Evolutionary conservation across 2,797 vertebrate species (phyloP), one percentile per base, ranked within the genome.

Genomic region (Sebastes kiyomatsui): DNA sequence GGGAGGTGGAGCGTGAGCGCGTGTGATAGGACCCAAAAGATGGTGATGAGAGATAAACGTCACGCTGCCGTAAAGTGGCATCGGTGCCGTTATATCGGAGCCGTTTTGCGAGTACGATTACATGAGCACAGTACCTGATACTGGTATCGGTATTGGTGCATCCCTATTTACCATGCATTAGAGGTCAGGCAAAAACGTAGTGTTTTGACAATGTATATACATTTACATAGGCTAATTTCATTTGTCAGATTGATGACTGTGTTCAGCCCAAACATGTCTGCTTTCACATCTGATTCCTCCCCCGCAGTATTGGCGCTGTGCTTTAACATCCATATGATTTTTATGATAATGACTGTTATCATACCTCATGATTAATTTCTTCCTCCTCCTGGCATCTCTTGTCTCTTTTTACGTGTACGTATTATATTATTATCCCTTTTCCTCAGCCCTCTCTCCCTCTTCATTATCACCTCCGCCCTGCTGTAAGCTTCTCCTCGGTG

Each of bases 391-490:
- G 52, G 5, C 33, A 38, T 13, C 20, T 42, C 32, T 14, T 14
- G n/a, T 14, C 20, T 28, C 49, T 20, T 28, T 38, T 1, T 49
- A 6, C 13, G 2, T 54, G 5, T 27, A 2, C 1, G 5, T 14
- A 3, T 56, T 9, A 22, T 10, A 61, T 61, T 46, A 55, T 55
- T 55, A 23, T 32, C 30, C 42, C 11, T 23, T 7, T 56, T 33
- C 14, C 23, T 42, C 27, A 5, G 10, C 0, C 20, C 7, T 25
- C n/a, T 61, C 56, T 61, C 25, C 35, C 35, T 30, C 25, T 46
- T 79, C 66, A 69, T 83, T 55, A 68, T 77, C 78, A 49, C 73
- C 22, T 75, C 38, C 67, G 0, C 59, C 13, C 67, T 16, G 25
- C 71, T 68, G 16, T 28, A 18, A 49, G 25, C 28, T 11, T 20